phyloP scores from a whole-genome alignment of 2,888 invertebrate genomes.

The Himalopsyche japonica region DNA sequence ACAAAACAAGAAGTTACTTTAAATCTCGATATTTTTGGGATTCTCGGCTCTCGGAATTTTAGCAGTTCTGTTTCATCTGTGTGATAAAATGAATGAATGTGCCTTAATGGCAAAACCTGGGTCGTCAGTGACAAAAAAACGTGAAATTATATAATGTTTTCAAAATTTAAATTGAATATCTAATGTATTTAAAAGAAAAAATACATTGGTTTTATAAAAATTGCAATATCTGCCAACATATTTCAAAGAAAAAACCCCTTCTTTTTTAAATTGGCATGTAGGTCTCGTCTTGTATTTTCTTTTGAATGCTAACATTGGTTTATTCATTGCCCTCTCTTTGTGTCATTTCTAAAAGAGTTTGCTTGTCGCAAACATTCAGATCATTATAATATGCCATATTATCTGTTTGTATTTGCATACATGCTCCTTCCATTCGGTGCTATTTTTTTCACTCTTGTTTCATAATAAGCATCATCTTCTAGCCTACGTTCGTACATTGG shows the following conservation, averaged over 20 bases:
- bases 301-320: neutral
- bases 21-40: no score
- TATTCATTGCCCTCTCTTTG: conserved; percentile 15
- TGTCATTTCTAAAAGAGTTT: conserved; percentile 22
- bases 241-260: neutral
- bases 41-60: no score
- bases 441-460: neutral
- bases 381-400: conserved; percentile 11
- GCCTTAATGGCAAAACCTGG: no score
- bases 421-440: neutral
- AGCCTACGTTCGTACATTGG: neutral
- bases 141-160: no score
- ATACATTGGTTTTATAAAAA: neutral
- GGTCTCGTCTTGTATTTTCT: neutral
- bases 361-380: conserved; percentile 19
- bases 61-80: no score
- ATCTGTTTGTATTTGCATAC: neutral
- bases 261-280: neutral
- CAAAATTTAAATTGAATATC: no score
- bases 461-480: neutral
- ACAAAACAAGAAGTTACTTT: no score
- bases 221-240: neutral
- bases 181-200: no score
- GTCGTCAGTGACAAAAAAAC: no score
- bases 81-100: no score